Conservation (phyloP, 2,113 vertebrate species). For the Scalopus aquaticus region DNA sequence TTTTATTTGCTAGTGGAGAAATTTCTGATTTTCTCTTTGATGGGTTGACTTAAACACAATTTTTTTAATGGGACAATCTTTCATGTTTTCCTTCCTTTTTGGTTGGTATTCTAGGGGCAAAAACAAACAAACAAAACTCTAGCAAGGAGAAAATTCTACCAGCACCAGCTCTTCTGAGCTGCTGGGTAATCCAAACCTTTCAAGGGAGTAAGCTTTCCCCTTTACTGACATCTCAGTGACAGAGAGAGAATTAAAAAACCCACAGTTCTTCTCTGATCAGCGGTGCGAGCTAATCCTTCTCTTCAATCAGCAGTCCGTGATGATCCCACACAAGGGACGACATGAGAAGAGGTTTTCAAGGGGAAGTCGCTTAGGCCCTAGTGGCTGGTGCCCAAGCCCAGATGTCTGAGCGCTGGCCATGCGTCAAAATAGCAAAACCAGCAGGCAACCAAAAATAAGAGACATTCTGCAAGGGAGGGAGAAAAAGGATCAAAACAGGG, state of each 20-base stretch:
- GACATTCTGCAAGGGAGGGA: no score
- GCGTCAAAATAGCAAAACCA: background rate
- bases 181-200: slow-evolving; percentile 36
- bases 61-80: slow-evolving; percentile 35
- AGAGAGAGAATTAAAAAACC: background rate
- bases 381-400: background rate
- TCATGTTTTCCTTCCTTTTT: background rate
- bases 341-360: background rate
- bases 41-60: background rate
- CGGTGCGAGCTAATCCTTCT: background rate
- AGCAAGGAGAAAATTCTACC: background rate
- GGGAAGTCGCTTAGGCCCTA: background rate
- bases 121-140: slow-evolving; percentile 42
- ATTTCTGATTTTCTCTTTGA: background rate
- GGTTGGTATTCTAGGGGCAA: slow-evolving; percentile 37
- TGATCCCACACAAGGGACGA: background rate
- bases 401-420: background rate
- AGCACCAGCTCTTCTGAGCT: background rate
- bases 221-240: slow-evolving; percentile 12
- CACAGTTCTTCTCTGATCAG: fast-evolving
- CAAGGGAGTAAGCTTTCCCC: slow-evolving; percentile 33
- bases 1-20: background rate
- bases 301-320: background rate
- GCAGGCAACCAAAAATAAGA: no score
- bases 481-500: no score